These are phyloP conservation scores for Scotopteryx bipunctaria DNA, from an alignment of 2,888 invertebrate genomes.

Conservation along the genomic window DNA sequence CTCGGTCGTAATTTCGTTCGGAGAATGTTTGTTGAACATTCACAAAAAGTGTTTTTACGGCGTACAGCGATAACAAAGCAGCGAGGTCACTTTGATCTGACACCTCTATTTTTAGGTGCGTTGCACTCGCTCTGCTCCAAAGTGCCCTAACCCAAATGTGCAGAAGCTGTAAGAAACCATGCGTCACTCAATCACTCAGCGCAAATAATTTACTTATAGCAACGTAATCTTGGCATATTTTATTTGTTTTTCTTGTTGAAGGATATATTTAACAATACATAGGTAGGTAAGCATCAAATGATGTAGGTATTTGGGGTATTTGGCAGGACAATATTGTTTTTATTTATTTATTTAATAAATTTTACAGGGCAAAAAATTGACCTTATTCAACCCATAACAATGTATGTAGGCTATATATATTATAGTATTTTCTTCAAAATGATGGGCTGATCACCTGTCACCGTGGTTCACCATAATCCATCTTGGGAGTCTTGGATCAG, in stretches of 20 bases:
- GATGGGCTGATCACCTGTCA: too few relatives aligned
- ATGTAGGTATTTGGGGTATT: too few relatives aligned
- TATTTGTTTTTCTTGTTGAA: neutral
- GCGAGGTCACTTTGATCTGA: conserved; percentile 39
- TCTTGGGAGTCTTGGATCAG: too few relatives aligned
- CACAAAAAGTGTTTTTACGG: conserved; percentile 22
- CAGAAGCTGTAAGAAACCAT: conserved; percentile 24
- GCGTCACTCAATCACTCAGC: conserved; percentile 31
- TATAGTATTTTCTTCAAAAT: too few relatives aligned
- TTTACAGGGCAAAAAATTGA: too few relatives aligned
- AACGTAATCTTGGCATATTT: neutral
- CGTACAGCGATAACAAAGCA: conserved; percentile 30
- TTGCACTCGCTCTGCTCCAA: conserved; percentile 32
- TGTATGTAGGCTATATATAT: too few relatives aligned
- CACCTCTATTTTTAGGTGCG: conserved; percentile 35
- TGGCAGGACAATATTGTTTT: too few relatives aligned
- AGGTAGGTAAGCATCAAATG: neutral
- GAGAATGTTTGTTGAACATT: conserved; percentile 15
- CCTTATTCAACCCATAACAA: too few relatives aligned
- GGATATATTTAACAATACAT: neutral
- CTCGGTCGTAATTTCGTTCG: conserved; percentile 6
- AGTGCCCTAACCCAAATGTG: conserved; percentile 24
- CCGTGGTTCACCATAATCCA: too few relatives aligned
- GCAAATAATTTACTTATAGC: conserved; percentile 7
- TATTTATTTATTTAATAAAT: too few relatives aligned